Evolutionary conservation across 2,797 vertebrate genomes (phyloP), one percentile per base, ranked within the genome.

Genomic region (Sebastes iracundus): DNA sequence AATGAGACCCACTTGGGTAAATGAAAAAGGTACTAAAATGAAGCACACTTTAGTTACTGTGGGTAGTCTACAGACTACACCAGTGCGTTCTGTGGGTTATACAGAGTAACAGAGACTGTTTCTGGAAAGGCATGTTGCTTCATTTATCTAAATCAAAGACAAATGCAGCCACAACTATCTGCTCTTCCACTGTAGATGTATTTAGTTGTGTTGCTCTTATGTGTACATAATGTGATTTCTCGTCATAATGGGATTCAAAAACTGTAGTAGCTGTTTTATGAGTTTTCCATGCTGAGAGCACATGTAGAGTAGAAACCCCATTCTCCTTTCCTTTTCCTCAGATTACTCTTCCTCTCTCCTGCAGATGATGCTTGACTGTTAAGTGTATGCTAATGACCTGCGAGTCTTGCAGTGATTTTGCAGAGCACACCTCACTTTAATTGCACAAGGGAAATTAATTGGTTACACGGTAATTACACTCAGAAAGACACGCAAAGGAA

Each of bases 401-500:
- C 4, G 2, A 64, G 65, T 79, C 60, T 58, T 38, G 32, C 30
- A n/a, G 63, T 77, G 60, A 72, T 85, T 77, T 82, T 87, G 66
- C 52, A 52, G 67, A 72, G 72, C 64, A 74, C 22, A 79, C 38
- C 75, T 83, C 38, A 56, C n/a, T 53, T 42, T 66, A 79, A 77
- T 72, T 82, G 65, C 85, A 65, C 81, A 33, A 23, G 77, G 83
- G 77, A 77, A 84, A 81, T 86, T 67, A 84, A 87, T 85, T 83
- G 46, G 58, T 80, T 75, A 75, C 60, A 81, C 5, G n/a, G 70
- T 75, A 89, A 89, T 89, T 81, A 80, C 72, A 83, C 63, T 72
- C 33, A 56, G 59, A 42, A 32, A 79, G 79, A 76, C 60, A 68
- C 49, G 22, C 27, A 67, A 59, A 42, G 62, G 62, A 58, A 84